Percentiles rank a stretch among this genome's conserved stretches.
Evolutionary conservation across 2,113 vertebrate species (phyloP).

Genomic region (Eurystomus gularis): DNA sequence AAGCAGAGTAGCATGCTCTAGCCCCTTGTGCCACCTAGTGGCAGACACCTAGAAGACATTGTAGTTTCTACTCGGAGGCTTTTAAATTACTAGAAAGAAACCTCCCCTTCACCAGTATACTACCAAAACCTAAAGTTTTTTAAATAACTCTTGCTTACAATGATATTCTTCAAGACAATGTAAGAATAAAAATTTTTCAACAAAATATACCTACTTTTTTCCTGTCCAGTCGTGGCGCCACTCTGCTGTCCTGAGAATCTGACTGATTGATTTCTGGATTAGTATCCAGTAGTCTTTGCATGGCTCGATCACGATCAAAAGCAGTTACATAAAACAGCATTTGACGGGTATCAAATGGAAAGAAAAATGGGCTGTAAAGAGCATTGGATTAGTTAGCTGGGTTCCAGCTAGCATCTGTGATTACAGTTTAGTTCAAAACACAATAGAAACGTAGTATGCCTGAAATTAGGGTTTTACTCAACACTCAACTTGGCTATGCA

Average conservation of each 20-base stretch:
- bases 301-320: conserved; percentile 98
- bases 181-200: neutral
- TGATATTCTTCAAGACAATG: neutral
- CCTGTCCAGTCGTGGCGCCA: conserved; percentile 95
- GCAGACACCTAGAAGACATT: accelerated
- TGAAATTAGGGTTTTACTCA: neutral
- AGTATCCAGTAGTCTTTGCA: conserved; percentile 96
- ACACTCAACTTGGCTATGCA: neutral
- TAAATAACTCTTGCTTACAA: neutral
- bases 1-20: neutral
- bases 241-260: conserved; percentile 98
- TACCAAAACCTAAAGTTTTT: neutral
- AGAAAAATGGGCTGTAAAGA: conserved; percentile 93
- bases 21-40: neutral
- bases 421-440: neutral
- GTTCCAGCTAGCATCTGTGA: neutral
- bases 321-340: conserved; percentile 99
- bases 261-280: conserved; percentile 99
- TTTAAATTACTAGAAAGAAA: neutral
- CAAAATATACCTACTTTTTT: conserved; percentile 87
- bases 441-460: accelerated
- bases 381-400: neutral
- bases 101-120: accelerated
- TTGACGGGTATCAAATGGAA: conserved; percentile 98
- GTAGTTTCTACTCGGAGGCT: neutral